phyloP scores from a whole-genome alignment of 2,797 vertebrate species.

The Chaetodon trifasciatus region DNA sequence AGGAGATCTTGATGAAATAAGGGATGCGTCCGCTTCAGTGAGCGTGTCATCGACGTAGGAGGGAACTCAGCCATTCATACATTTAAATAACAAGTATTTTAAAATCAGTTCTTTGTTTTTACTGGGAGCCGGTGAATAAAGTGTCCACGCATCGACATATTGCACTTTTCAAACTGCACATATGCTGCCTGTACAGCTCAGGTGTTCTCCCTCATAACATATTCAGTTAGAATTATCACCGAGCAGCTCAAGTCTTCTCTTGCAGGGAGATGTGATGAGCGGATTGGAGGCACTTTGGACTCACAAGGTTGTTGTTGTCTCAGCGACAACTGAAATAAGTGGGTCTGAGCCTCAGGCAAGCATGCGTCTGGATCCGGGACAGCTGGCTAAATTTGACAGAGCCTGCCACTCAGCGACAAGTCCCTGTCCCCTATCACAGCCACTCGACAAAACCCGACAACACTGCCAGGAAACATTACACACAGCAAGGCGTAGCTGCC shows the following conservation, averaged over 20 bases:
- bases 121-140: no score
- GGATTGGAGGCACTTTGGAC: constrained; percentile 46
- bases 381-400: constrained; percentile 77
- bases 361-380: constrained; percentile 61
- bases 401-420: constrained; percentile 68
- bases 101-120: no score
- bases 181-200: constrained; percentile 14
- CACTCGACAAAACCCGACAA: constrained; percentile 47
- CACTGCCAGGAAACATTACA: constrained; percentile 53
- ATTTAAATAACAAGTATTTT: no score
- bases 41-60: background rate
- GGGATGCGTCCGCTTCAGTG: no score
- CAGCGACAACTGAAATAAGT: constrained; percentile 62
- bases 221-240: constrained; percentile 32
- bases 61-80: background rate
- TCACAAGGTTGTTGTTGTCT: constrained; percentile 50
- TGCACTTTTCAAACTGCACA: constrained; percentile 1
- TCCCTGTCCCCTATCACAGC: constrained; percentile 60
- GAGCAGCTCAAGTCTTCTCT: background rate
- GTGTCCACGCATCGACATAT: background rate
- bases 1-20: background rate
- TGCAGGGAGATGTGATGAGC: constrained; percentile 26
- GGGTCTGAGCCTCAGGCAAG: constrained; percentile 63
- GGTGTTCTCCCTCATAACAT: constrained; percentile 11
- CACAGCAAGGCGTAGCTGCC: constrained; percentile 30